Conservation (phyloP, 2,113 vertebrate species). For the Carettochelys insculpta region DNA sequence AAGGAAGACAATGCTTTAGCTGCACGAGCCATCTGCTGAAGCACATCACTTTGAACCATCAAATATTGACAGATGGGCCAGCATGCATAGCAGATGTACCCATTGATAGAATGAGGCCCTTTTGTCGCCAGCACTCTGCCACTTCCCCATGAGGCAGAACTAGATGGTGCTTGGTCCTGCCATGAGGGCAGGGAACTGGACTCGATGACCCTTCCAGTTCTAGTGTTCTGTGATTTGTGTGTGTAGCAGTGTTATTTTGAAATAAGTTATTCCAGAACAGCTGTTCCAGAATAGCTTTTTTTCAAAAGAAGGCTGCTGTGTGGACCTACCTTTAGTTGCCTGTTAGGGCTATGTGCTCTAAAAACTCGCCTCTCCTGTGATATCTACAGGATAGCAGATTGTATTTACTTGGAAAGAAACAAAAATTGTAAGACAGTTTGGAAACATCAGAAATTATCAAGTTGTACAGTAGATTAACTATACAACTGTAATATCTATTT, state of each 20-base stretch:
- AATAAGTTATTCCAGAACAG: too few relatives aligned
- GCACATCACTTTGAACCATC: not conserved
- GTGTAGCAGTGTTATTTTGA: too few relatives aligned
- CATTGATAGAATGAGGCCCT: too few relatives aligned
- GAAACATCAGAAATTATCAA: not conserved
- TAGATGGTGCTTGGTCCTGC: too few relatives aligned
- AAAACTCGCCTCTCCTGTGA: not conserved
- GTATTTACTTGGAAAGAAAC: not conserved
- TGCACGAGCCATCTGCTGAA: not conserved
- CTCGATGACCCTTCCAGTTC: too few relatives aligned
- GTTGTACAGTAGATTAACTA: not conserved
- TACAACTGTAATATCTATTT: not conserved
- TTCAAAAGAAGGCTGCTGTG: too few relatives aligned
- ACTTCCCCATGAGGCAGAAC: too few relatives aligned
- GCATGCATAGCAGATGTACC: not conserved
- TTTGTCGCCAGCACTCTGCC: too few relatives aligned
- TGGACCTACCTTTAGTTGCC: too few relatives aligned
- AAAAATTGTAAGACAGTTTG: not conserved
- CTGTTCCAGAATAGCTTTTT: too few relatives aligned
- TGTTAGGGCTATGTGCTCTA: not conserved
- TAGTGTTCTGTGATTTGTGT: too few relatives aligned
- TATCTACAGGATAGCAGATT: not conserved
- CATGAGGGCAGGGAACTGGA: too few relatives aligned
- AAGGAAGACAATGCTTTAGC: not conserved
- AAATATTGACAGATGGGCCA: not conserved